phyloP scores from a whole-genome alignment of 2,113 vertebrate genomes.

The Corythoichthys haematopterus region DNA sequence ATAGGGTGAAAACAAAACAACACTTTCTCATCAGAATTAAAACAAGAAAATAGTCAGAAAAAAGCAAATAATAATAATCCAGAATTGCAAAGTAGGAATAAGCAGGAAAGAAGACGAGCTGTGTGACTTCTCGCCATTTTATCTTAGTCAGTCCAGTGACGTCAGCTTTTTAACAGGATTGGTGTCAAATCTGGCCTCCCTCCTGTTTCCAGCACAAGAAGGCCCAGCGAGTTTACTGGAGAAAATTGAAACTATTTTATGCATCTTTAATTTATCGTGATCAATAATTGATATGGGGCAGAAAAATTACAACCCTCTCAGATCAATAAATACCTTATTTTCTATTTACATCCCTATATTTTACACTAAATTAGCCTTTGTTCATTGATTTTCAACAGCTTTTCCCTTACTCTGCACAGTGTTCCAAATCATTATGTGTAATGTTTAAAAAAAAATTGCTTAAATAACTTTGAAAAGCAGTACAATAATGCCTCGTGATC shows the following conservation, averaged over 20 bases:
- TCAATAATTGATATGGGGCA: neutral
- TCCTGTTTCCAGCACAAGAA: slow-evolving; percentile 59
- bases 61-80: neutral
- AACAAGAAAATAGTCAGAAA: too few species aligned
- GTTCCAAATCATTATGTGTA: neutral
- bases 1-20: too few species aligned
- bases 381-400: neutral
- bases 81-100: neutral
- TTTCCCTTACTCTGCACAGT: neutral
- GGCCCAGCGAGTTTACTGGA: slow-evolving; percentile 28
- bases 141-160: slow-evolving; percentile 64
- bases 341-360: neutral
- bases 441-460: neutral
- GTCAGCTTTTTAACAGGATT: slow-evolving; percentile 67
- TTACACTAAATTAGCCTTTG: too few species aligned
- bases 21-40: too few species aligned
- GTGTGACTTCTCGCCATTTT: slow-evolving; percentile 62
- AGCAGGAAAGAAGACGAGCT: slow-evolving; percentile 31
- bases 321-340: slow-evolving; percentile 11
- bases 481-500: neutral
- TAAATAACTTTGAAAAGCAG: neutral
- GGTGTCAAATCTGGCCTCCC: slow-evolving; percentile 71
- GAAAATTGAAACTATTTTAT: slow-evolving; percentile 27
- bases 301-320: neutral
- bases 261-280: neutral